Evolutionary conservation across 2,888 invertebrate genomes (phyloP), one percentile per base, ranked within the genome.

Genomic region (Drosophila quinaria): DNA sequence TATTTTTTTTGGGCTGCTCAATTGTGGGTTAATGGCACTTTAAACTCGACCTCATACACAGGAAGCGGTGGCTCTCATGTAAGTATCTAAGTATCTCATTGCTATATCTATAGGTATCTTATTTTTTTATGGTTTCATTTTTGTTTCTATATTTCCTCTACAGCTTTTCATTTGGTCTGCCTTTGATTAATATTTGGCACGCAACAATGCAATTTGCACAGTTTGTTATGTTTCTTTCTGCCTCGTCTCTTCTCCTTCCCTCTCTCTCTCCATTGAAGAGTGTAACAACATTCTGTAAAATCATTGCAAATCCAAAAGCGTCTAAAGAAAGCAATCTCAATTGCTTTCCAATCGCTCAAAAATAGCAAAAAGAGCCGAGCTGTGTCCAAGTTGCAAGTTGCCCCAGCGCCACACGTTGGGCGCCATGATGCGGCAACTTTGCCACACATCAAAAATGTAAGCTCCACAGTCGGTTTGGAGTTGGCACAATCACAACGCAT

Each of bases 11-110:
- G 25, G 25, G 5, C 25, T 25, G 25, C 25, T 5, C 25, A 25
- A 25, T 25, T 87, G 86, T 85, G 73, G 88, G 88, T 86, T 85
- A 85, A 85, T 85, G 81, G 80, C 78, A 80, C 86, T 85, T 85
- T 85, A 87, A 85, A 88, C 84, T 86, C 69, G 39, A 58, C 66
- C 75, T 66, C 62, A 58, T 61, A 51, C 69, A 78, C 80, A 86
- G 79, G 80, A 77, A 88, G 72, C 61, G 63, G 49, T 49, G 58
- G 49, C 47, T 63, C 61, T 56, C 60, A 51, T 50, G 50, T 47
- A 63, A 55, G 49, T 58, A 58, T 58, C 58, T 58, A 44, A 59
- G 49, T 70, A 59, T 56, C 70, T 75, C 55, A 52, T 47, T 59
- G 69, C 46, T 49, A 54, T 69, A 31, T 15, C n/a, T 59, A 56